Conservation (phyloP, 1,140 invertebrate species). For the Drosophila dunni region DNA sequence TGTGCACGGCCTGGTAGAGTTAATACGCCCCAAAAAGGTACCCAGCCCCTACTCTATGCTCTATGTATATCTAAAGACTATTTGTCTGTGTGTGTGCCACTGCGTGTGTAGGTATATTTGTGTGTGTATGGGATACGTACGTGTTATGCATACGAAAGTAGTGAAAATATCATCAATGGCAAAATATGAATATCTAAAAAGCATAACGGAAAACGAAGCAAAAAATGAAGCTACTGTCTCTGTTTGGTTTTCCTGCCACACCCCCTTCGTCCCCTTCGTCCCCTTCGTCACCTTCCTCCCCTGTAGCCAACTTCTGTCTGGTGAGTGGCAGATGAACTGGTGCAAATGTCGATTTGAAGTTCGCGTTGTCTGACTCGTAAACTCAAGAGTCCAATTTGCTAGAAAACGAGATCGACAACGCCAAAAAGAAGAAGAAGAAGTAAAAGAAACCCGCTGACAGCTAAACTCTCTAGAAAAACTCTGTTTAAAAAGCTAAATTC, state of each 20-base stretch:
- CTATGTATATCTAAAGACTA: constrained; percentile 25
- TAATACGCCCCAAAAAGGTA: constrained; percentile 60
- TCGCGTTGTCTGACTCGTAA: constrained; percentile 42
- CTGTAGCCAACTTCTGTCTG: neutral
- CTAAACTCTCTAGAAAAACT: too few relatives aligned
- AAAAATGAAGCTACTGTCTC: constrained; percentile 44
- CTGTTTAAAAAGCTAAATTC: too few relatives aligned
- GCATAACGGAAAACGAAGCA: constrained; percentile 76
- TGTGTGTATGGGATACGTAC: constrained; percentile 53
- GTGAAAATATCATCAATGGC: constrained; percentile 82
- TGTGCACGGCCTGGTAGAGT: constrained; percentile 61
- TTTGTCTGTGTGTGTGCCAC: constrained; percentile 19
- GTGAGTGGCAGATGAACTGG: constrained; percentile 58
- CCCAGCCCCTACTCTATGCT: constrained; percentile 16
- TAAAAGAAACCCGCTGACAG: too few relatives aligned
- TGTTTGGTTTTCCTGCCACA: neutral
- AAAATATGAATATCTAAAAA: constrained; percentile 83
- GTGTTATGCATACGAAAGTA: constrained; percentile 82
- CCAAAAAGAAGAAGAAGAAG: too few relatives aligned
- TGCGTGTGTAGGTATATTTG: constrained; percentile 27
- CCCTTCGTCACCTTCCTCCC: neutral
- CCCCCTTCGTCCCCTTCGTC: neutral
- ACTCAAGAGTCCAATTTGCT: constrained; percentile 51
- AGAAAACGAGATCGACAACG: constrained; percentile 13
- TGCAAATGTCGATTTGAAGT: constrained; percentile 79